Percentiles rank a stretch among this genome's conserved stretches.
These are phyloP conservation scores for Pampusana beccarii DNA, from an alignment of 2,113 vertebrate genomes.

Conservation along the genomic window DNA sequence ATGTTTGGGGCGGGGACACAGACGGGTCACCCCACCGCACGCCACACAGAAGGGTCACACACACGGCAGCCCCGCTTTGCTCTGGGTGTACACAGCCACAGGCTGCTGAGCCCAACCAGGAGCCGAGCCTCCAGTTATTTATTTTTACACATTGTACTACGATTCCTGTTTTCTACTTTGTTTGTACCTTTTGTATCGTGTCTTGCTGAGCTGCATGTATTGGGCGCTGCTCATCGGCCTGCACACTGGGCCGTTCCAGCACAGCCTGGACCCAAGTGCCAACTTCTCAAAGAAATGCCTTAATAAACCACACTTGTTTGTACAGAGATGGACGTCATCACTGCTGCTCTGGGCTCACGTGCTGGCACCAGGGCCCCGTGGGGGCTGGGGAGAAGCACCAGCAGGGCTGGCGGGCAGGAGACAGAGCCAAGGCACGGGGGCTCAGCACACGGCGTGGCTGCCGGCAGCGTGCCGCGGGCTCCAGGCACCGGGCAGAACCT, in stretches of 20 bases:
- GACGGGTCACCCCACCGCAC: background rate
- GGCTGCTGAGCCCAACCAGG: background rate
- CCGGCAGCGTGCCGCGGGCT: rapidly evolving
- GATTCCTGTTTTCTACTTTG: slow-evolving; percentile 39
- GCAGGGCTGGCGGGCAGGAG: background rate
- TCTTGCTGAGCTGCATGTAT: slow-evolving; percentile 47
- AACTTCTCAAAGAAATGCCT: slow-evolving; percentile 67
- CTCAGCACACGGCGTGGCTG: background rate
- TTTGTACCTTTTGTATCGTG: slow-evolving; percentile 66
- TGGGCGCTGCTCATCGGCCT: background rate
- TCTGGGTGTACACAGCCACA: background rate
- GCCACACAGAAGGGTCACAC: background rate
- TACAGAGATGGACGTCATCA: background rate
- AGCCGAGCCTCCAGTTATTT: slow-evolving; percentile 26
- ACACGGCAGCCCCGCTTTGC: background rate
- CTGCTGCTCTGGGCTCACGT: rapidly evolving
- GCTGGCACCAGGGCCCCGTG: rapidly evolving
- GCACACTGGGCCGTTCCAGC: background rate
- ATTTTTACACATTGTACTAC: slow-evolving; percentile 58
- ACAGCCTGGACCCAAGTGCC: slow-evolving; percentile 68
- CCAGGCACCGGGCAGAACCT: background rate
- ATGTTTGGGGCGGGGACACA: background rate
- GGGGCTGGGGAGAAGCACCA: background rate
- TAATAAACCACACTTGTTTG: slow-evolving; percentile 72
- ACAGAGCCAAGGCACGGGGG: no score